Evolutionary conservation across 2,113 vertebrate species (phyloP).

Genomic region (Laticauda laticaudata): DNA sequence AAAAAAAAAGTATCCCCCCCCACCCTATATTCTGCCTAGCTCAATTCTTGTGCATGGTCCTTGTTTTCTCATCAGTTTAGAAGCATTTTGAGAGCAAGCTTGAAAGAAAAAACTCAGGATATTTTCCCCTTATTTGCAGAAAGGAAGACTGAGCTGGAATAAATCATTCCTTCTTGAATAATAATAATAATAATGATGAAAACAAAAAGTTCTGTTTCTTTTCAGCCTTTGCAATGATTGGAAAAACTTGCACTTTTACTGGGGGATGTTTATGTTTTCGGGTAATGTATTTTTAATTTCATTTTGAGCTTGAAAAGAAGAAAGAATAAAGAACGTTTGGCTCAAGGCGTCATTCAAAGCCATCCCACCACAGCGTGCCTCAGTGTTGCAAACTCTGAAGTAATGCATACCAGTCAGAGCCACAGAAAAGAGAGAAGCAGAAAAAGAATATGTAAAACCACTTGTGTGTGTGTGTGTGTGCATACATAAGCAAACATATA

Average conservation of each 20-base stretch:
- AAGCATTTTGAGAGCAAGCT: neutral
- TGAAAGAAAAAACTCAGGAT: neutral
- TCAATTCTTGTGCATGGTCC: neutral
- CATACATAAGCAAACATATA: neutral
- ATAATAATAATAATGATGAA: neutral
- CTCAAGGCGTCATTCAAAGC: neutral
- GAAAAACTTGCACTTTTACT: slow-evolving; percentile 3
- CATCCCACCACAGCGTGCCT: neutral
- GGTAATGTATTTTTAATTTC: neutral
- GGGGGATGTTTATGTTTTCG: neutral
- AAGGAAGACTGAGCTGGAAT: neutral
- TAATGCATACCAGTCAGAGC: neutral
- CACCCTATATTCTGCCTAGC: neutral
- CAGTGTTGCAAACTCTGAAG: neutral
- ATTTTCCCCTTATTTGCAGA: neutral
- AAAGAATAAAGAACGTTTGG: neutral
- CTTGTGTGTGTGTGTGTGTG: neutral
- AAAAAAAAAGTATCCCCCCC: no score
- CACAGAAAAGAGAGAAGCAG: neutral
- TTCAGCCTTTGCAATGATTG: neutral
- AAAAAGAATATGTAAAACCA: neutral
- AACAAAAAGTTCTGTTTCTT: neutral
- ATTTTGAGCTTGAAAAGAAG: slow-evolving; percentile 2
- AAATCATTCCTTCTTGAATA: neutral
- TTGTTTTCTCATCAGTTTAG: neutral